These are phyloP conservation scores for Paralichthys olivaceus DNA, from an alignment of 2,113 vertebrate genomes.

Conservation along the genomic window DNA sequence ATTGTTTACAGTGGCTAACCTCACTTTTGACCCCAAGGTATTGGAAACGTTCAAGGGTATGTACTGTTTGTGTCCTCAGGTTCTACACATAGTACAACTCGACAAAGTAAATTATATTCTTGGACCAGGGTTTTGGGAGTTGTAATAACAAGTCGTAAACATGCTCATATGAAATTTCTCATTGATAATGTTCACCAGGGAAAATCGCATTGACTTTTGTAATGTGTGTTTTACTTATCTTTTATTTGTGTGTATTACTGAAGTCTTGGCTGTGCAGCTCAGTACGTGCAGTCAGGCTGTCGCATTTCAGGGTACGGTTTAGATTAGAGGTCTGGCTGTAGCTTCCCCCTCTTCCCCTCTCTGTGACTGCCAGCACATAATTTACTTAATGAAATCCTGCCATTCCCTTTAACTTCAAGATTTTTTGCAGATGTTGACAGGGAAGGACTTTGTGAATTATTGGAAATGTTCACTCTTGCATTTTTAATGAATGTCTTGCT, in stretches of 20 bases:
- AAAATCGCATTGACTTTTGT: slow-evolving; percentile 43
- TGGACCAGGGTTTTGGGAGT: slow-evolving; percentile 28
- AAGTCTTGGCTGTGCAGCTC: slow-evolving; percentile 76
- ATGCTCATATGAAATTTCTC: slow-evolving; percentile 35
- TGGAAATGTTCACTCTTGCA: slow-evolving; percentile 83
- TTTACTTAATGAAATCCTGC: slow-evolving; percentile 98
- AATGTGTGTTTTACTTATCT: slow-evolving; percentile 61
- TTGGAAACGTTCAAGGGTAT: not conserved
- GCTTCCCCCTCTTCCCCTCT: slow-evolving; percentile 89
- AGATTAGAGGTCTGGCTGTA: slow-evolving; percentile 92
- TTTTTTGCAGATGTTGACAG: slow-evolving; percentile 94
- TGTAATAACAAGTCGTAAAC: slow-evolving; percentile 42
- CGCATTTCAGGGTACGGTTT: slow-evolving; percentile 92
- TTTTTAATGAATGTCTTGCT: slow-evolving; percentile 80
- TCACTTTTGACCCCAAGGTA: not conserved
- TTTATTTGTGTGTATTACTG: slow-evolving; percentile 73
- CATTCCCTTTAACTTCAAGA: slow-evolving; percentile 90
- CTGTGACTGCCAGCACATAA: slow-evolving; percentile 94
- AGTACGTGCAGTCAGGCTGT: slow-evolving; percentile 84
- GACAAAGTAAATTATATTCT: slow-evolving; percentile 9
- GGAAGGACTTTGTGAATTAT: slow-evolving; percentile 90
- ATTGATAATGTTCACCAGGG: slow-evolving; percentile 45
- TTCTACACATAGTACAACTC: slow-evolving; percentile 8
- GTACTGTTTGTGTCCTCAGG: slow-evolving; percentile 1
- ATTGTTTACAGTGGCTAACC: slow-evolving; percentile 14